Base-by-base conservation (phyloP, 2,888 invertebrate species). In the Troides aeacus region DNA sequence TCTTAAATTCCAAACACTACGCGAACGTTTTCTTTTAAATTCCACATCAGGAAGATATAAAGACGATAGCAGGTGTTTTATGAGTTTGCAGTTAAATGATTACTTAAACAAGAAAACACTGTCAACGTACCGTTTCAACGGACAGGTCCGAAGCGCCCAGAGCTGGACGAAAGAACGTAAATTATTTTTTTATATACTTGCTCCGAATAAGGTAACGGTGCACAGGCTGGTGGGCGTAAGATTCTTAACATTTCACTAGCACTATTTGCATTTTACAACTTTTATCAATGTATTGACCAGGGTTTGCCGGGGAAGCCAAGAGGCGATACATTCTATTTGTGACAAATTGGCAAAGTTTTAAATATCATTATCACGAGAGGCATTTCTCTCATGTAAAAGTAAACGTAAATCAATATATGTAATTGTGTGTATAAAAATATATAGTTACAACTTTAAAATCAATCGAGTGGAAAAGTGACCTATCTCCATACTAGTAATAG, bases 211-310 rank as follows among this genome's bases (percentile, higher is more conserved):
- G 82, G 75, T 89, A 89, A 89, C 89, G 88, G 89, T 82, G 75
- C 81, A 75, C 76, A 77, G 76, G 73, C 74, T 75, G 72, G 89
- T 90, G 85, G 91, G 90, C 82, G 86, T 84, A 80, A 84, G 84
- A 88, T 89, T 90, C 86, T 86, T 86, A 86, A 85, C 88, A 89
- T 89, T 89, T 89, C 86, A 88, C 86, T 88, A 85, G 82, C 75
- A 78, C 84, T 81, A 91, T 92, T 91, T 89, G 87, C 91, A 92
- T 92, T 90, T 91, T 87, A 91, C 90, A 89, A 88, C 88, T 89
- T 91, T 87, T 89, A 90, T 89, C 88, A 86, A 81, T 86, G 88
- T 87, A 71, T 82, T 81, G 87, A 89, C 87, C 85, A 84, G 87
- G 86, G 84, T 83, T 80, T 81, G 78, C 81, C 81, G 81, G 82